Percentiles rank a stretch among this genome's conserved stretches.
phyloP scores from a whole-genome alignment of 1,140 invertebrate species.

The Drosophila ogumai region DNA sequence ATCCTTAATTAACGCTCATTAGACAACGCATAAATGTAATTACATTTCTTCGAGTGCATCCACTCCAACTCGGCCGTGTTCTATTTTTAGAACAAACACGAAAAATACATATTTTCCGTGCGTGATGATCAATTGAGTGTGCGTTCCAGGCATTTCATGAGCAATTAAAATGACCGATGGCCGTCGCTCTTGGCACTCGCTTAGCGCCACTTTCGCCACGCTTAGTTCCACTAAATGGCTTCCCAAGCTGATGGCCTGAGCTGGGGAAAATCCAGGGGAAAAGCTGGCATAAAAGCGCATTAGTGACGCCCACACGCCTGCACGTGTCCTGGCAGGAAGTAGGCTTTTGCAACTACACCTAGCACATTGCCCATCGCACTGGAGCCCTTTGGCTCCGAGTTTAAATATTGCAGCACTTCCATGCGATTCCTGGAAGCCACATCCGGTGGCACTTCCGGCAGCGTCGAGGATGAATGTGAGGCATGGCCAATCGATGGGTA shows the following conservation, averaged over 20 bases:
- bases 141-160: slow-evolving; percentile 53
- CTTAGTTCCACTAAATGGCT: slow-evolving; percentile 27
- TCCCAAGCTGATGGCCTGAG: slow-evolving; percentile 18
- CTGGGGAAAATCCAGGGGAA: slow-evolving; percentile 22
- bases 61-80: not conserved
- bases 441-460: slow-evolving; percentile 58
- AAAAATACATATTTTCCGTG: slow-evolving; percentile 25
- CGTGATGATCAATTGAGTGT: slow-evolving; percentile 36
- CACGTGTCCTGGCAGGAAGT: slow-evolving; percentile 24
- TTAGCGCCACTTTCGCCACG: slow-evolving; percentile 30
- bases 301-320: slow-evolving; percentile 35
- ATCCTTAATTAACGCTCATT: not conserved
- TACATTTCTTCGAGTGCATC: slow-evolving; percentile 11
- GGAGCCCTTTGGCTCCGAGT: slow-evolving; percentile 5
- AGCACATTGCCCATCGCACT: slow-evolving; percentile 6
- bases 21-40: slow-evolving; percentile 2
- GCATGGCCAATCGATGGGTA: slow-evolving; percentile 14
- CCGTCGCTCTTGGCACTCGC: slow-evolving; percentile 24
- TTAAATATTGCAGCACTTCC: slow-evolving; percentile 60
- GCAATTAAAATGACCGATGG: slow-evolving; percentile 75
- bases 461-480: slow-evolving; percentile 6
- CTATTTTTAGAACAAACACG: slow-evolving; percentile 13
- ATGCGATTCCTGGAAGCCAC: slow-evolving; percentile 55
- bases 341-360: slow-evolving; percentile 11
- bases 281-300: slow-evolving; percentile 39